phyloP scores from a whole-genome alignment of 2,797 vertebrate species.

The Pseudochirops corinnae region DNA sequence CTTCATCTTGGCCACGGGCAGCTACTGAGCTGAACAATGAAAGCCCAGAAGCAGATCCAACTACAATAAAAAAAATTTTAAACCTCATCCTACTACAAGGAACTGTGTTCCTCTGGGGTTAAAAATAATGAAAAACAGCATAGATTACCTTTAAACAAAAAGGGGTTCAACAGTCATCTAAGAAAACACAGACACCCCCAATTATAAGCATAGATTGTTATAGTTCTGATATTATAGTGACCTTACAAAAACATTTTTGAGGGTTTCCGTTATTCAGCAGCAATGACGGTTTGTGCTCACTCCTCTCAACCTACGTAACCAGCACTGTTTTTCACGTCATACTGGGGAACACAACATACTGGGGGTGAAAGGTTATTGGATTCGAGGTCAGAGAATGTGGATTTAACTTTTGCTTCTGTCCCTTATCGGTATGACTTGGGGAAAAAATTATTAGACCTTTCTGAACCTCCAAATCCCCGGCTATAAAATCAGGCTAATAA shows the following conservation, averaged over 20 bases:
- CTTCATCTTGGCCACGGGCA: background rate
- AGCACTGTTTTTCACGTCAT: background rate
- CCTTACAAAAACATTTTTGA: background rate
- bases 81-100: background rate
- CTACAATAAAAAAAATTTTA: background rate
- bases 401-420: background rate
- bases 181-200: background rate
- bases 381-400: background rate
- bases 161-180: background rate
- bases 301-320: background rate
- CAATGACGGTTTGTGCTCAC: background rate
- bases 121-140: background rate
- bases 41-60: background rate
- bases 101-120: background rate
- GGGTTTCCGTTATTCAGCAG: background rate
- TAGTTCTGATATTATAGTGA: background rate
- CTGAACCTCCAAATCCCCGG: background rate
- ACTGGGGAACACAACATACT: background rate
- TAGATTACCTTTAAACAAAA: background rate
- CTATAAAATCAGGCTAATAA: background rate
- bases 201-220: background rate
- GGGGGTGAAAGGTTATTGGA: background rate
- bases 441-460: background rate
- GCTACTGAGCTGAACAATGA: background rate
- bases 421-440: background rate